A percentile compares a stretch with the other conserved stretches of the same genome.
phyloP scores from a whole-genome alignment of 2,113 vertebrate genomes.

The Thomomys bottae region DNA sequence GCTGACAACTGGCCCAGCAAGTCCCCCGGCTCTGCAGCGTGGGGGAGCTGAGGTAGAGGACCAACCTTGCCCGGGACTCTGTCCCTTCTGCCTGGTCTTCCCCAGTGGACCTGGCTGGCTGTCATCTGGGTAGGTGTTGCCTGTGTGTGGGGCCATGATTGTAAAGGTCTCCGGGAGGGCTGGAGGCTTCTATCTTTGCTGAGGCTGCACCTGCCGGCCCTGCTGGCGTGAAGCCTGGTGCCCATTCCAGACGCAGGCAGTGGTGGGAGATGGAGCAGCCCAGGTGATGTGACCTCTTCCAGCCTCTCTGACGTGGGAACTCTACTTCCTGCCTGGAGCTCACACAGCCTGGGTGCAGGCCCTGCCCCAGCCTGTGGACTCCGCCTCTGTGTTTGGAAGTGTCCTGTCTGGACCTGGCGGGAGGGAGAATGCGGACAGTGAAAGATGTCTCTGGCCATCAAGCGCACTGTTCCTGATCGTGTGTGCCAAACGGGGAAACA shows the following conservation, averaged over 20 bases:
- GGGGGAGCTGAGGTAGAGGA: fast-evolving
- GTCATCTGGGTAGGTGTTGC: not conserved
- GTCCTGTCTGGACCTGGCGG: not conserved
- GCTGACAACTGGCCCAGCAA: not conserved
- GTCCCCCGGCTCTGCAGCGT: fast-evolving
- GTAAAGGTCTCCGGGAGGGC: not conserved
- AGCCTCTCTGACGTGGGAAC: not conserved
- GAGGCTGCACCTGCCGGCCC: too few relatives aligned
- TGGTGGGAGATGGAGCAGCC: not conserved
- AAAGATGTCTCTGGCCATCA: too few relatives aligned
- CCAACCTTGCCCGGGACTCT: not conserved
- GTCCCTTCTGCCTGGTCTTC: fast-evolving
- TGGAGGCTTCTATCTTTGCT: too few relatives aligned
- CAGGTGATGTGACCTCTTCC: fast-evolving
- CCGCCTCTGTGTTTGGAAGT: not conserved
- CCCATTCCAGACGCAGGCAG: fast-evolving
- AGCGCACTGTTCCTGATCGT: not conserved
- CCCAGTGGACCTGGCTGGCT: too few relatives aligned
- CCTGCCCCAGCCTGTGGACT: fast-evolving
- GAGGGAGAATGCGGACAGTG: fast-evolving
- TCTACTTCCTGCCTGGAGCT: fast-evolving
- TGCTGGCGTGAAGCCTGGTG: not conserved
- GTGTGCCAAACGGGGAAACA: fast-evolving
- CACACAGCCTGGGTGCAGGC: not conserved
- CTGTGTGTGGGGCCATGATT: not conserved